phyloP scores from a whole-genome alignment of 2,113 vertebrate species.

The Deroptyus accipitrinus region DNA sequence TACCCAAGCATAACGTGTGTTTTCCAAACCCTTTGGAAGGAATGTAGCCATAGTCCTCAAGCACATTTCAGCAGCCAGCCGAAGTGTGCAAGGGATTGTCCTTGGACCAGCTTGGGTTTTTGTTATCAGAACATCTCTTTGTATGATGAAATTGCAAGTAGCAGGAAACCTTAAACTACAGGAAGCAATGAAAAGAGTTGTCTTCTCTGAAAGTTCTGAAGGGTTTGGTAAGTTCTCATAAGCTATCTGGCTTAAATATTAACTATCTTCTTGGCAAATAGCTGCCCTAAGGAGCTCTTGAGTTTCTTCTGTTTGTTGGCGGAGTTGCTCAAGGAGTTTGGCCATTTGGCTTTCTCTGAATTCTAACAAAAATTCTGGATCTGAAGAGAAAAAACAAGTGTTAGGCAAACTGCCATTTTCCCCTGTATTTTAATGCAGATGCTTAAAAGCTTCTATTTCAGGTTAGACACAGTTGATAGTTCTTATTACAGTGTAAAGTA shows the following conservation, averaged over 20 bases:
- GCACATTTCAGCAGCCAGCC: background rate
- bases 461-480: background rate
- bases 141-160: background rate
- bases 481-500: background rate
- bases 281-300: constrained; percentile 65
- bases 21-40: background rate
- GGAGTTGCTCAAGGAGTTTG: constrained; percentile 60
- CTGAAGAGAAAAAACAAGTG: constrained; percentile 28
- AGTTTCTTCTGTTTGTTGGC: constrained; percentile 69
- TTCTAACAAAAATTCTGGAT: constrained; percentile 60
- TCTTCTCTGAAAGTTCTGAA: background rate
- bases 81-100: background rate
- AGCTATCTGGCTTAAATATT: background rate
- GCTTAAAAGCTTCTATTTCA: background rate
- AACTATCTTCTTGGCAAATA: constrained; percentile 14
- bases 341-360: constrained; percentile 54
- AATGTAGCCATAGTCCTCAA: background rate
- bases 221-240: background rate
- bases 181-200: background rate
- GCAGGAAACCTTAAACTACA: background rate
- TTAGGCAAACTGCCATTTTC: background rate
- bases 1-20: background rate
- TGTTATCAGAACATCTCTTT: background rate
- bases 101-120: background rate
- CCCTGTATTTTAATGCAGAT: background rate